These are phyloP conservation scores for Quiscalus mexicanus DNA, from an alignment of 2,113 vertebrate species.

Conservation along the genomic window DNA sequence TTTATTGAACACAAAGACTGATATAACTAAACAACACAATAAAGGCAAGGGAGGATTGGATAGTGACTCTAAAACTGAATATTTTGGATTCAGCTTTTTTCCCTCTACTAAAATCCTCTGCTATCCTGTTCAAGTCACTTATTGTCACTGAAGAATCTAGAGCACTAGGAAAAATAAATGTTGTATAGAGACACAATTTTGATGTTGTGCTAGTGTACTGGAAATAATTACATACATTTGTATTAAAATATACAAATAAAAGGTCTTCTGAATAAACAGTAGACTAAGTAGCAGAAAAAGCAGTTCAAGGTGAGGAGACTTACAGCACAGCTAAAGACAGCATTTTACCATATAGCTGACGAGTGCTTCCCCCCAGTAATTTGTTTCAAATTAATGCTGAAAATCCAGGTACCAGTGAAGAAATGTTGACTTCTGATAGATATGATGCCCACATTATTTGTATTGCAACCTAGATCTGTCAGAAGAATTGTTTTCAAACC, in stretches of 20 bases:
- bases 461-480: neutral
- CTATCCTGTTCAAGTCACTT: neutral
- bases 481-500: constrained; percentile 2
- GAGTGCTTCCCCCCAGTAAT: neutral
- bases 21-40: neutral
- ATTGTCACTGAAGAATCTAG: neutral
- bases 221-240: neutral
- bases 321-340: neutral
- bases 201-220: neutral
- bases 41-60: neutral
- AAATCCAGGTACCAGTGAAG: neutral
- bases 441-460: neutral
- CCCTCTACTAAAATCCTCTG: neutral
- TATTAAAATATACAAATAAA: neutral
- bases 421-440: neutral
- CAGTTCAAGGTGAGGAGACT: neutral
- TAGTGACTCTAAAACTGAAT: neutral
- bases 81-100: neutral
- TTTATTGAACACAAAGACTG: neutral
- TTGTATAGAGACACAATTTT: neutral
- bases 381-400: constrained; percentile 31
- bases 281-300: neutral
- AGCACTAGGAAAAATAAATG: neutral
- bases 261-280: neutral
- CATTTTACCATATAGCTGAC: neutral